Conservation (phyloP, 2,888 invertebrate species). For the Caenorhabditis sulstoni region DNA sequence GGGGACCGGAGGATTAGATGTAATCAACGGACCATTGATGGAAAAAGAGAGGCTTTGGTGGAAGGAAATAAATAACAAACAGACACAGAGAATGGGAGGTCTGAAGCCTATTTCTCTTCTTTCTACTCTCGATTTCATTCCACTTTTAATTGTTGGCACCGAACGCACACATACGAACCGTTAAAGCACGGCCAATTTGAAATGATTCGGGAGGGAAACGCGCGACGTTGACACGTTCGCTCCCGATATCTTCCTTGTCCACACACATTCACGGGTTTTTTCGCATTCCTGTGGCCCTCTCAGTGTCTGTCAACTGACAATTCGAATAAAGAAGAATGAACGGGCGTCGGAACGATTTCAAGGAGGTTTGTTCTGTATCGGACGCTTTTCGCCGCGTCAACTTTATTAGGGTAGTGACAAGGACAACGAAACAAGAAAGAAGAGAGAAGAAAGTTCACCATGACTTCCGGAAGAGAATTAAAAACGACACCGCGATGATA, state of each 20-base stretch:
- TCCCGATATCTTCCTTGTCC: conserved; percentile 27
- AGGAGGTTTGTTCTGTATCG: conserved; percentile 33
- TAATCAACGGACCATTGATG: conserved; percentile 55
- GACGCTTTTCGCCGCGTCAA: neutral
- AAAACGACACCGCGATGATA: conserved; percentile 25
- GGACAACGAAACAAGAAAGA: too few relatives aligned
- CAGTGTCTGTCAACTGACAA: conserved; percentile 51
- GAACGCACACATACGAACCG: conserved; percentile 19
- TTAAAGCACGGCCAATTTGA: conserved; percentile 50
- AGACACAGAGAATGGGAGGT: too few relatives aligned
- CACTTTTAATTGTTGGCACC: conserved; percentile 22
- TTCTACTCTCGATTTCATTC: neutral
- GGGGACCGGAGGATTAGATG: conserved; percentile 32
- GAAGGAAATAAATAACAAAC: conserved; percentile 13
- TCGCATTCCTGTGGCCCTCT: conserved; percentile 21
- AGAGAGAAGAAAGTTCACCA: neutral
- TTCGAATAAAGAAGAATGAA: conserved; percentile 33
- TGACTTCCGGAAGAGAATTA: neutral
- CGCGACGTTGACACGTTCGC: conserved; percentile 14
- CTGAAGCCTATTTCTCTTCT: too few relatives aligned
- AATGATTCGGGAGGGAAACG: conserved; percentile 40
- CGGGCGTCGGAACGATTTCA: conserved; percentile 51
- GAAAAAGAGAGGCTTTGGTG: neutral
- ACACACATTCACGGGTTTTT: conserved; percentile 35
- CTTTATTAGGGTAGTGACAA: conserved; percentile 25